Evolutionary conservation across 53 echinoderm and acorn worm genomes (phyloP), one percentile per base, ranked within the genome.

Genomic region (Paracentrotus lividus): DNA sequence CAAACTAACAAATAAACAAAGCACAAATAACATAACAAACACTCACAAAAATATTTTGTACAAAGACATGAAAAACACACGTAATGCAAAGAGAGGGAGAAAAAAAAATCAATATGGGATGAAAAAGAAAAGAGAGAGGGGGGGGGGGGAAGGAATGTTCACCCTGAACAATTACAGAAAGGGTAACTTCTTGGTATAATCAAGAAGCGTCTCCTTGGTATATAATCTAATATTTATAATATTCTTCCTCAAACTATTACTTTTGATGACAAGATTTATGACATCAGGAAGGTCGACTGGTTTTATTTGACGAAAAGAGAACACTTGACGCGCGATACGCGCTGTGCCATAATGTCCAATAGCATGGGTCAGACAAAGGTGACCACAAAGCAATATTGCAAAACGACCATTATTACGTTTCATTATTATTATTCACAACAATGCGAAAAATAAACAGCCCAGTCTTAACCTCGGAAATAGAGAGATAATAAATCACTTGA

Each of bases 331-430:
- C 66, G 40, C 72, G 32, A 40, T 18, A 72, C 36, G 40, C 72
- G 40, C 40, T 18, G 33, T 18, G 20, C 40, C 72, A 36, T 72
- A 38, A 18, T 40, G 72, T 72, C 18, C 38, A 72, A 20, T 5
- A 40, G 40, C 81, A 78, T 24, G 33, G 44, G 26, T 7, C 21
- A 23, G 47, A 47, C 45, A 81, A 81, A 47, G 26, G 2, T 45
- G 27, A 81, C 44, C 44, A 27, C 44, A 81, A 81, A 81, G 44
- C 81, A 81, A 81, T 81, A 44, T 45, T 81, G n/a, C 12, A 18
- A 21, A 8, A n/a, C 81, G 10, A 38, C 5, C 72, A 36, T 40
- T n/a, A n/a, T n/a, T 72, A 57, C 18, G 24, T 77, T 42, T 20
- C 43, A 42, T 42, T 77, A 42, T 81, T 81, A 24, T 47, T 81